Percentiles rank a stretch among this genome's conserved stretches.
phyloP scores from a whole-genome alignment of 2,797 vertebrate species.

The Hippoglossus hippoglossus region DNA sequence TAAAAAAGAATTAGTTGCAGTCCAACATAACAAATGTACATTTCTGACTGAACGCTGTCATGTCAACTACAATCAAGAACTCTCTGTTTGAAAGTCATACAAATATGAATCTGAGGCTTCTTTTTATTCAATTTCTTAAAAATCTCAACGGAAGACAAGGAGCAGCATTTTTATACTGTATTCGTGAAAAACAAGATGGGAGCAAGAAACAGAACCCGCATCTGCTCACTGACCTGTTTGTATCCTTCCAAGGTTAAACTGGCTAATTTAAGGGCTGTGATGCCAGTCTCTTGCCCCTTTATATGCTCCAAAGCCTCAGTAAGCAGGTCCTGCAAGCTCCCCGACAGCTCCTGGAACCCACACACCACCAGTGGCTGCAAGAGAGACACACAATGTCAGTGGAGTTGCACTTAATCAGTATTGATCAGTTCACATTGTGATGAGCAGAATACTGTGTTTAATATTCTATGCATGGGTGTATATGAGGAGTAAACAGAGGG shows the following conservation, averaged over 20 bases:
- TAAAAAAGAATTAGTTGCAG: too few species aligned
- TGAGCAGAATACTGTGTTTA: not conserved
- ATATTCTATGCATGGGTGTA: too few species aligned
- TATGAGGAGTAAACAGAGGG: too few species aligned
- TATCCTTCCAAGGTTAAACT: conserved; percentile 88
- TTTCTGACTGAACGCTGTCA: too few species aligned
- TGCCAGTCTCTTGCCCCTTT: conserved; percentile 88
- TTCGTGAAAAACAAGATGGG: not conserved
- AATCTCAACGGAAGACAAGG: too few species aligned
- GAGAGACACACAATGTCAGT: not conserved
- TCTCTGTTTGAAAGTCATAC: too few species aligned
- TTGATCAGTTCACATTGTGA: not conserved
- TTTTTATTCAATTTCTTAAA: too few species aligned
- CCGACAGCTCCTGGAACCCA: conserved; percentile 91
- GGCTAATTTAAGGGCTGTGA: conserved; percentile 91
- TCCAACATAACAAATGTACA: too few species aligned
- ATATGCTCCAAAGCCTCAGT: conserved; percentile 89
- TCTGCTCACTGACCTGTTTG: conserved; percentile 75
- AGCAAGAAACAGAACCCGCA: not conserved
- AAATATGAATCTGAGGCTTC: too few species aligned
- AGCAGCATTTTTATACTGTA: too few species aligned
- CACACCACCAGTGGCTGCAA: conserved; percentile 90
- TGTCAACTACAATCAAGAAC: too few species aligned
- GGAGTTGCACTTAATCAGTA: not conserved
- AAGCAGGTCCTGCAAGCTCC: conserved; percentile 89